These are phyloP conservation scores for Zapornia atra DNA, from an alignment of 2,113 vertebrate species.

Conservation along the genomic window DNA sequence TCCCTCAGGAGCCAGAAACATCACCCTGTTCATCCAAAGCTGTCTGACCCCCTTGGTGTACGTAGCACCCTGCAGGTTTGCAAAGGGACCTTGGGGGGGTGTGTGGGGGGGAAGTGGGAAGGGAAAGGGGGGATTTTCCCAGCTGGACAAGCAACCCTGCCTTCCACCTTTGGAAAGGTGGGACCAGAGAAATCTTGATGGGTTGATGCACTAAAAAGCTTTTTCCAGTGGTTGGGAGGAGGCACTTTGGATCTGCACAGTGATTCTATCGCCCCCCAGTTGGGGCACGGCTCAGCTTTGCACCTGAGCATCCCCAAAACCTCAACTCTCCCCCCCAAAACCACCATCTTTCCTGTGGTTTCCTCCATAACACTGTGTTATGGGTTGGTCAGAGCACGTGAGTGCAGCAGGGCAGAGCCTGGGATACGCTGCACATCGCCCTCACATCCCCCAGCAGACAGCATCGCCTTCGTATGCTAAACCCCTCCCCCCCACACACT, in stretches of 20 bases:
- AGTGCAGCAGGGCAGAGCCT: fast-evolving
- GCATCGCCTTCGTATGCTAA: not conserved
- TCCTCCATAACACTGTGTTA: fast-evolving
- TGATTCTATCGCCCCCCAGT: fast-evolving
- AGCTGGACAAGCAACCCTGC: not conserved
- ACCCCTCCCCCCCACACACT: not conserved
- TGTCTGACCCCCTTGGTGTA: fast-evolving
- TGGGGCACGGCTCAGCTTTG: not conserved
- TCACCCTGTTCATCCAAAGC: not conserved
- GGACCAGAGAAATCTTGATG: not conserved
- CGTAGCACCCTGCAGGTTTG: not conserved
- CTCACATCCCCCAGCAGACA: not conserved
- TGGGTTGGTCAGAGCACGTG: fast-evolving
- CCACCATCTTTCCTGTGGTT: not conserved
- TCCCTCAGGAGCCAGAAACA: not conserved
- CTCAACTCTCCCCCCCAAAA: not conserved
- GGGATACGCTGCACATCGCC: not conserved
- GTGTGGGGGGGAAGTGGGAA: no score
- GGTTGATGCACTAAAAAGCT: not conserved
- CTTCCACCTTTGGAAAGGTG: fast-evolving
- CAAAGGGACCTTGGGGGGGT: not conserved
- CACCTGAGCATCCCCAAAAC: not conserved
- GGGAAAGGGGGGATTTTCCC: not conserved
- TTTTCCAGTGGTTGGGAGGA: not conserved
- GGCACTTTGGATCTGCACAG: not conserved